phyloP scores from a whole-genome alignment of 2,113 vertebrate genomes.

The Perca fluviatilis region DNA sequence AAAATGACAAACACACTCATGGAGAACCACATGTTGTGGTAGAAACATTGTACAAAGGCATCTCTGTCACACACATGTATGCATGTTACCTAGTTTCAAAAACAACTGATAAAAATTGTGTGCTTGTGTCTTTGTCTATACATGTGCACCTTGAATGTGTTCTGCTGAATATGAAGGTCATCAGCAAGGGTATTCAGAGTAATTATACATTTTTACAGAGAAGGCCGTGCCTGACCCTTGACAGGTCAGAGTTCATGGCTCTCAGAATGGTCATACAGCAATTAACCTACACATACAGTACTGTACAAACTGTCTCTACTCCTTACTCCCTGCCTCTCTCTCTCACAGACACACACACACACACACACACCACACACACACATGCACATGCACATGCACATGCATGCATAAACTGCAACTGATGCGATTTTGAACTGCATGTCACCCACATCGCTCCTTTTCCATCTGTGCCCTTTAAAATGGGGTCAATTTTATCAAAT shows the following conservation, averaged over 20 bases:
- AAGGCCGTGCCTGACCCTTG: conserved; percentile 32
- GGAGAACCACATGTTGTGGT: not conserved
- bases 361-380: not conserved
- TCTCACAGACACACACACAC: not conserved
- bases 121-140: conserved; percentile 3
- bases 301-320: conserved; percentile 34
- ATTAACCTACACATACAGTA: conserved; percentile 63
- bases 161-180: conserved; percentile 63
- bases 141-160: conserved; percentile 3
- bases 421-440: conserved; percentile 41
- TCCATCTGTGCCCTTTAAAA: conserved; percentile 35
- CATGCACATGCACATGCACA: not conserved
- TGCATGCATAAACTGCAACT: conserved; percentile 29
- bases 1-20: not conserved
- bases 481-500: conserved; percentile 42
- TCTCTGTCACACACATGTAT: conserved; percentile 11
- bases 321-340: not conserved
- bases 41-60: not conserved
- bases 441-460: conserved; percentile 34
- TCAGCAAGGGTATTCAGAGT: conserved; percentile 58
- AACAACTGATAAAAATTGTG: not conserved
- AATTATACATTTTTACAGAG: conserved; percentile 71
- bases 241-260: conserved; percentile 60
- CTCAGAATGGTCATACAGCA: conserved; percentile 69
- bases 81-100: not conserved